A percentile compares a stretch with the other conserved stretches of the same genome.
Evolutionary conservation across 2,888 invertebrate genomes (phyloP).

Genomic region (Chrysomela aeneicollis): DNA sequence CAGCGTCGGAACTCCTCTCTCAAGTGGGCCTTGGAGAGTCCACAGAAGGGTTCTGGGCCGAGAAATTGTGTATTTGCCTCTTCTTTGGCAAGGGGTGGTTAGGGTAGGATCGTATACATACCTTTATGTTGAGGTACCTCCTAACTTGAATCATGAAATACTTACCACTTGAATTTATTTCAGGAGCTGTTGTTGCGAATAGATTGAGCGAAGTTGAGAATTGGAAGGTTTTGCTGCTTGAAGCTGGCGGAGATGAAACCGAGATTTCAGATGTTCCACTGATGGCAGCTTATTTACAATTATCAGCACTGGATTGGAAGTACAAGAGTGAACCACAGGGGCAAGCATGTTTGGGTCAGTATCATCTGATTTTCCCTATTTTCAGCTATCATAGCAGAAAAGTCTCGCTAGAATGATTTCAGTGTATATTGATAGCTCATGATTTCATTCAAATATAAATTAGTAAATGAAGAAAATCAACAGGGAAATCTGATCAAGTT

Average conservation of each 20-base stretch:
- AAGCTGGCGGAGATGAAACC: conserved; percentile 91
- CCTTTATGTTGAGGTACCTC: too few species aligned
- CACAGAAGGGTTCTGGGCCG: too few species aligned
- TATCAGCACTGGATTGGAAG: conserved; percentile 90
- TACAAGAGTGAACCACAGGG: conserved; percentile 91
- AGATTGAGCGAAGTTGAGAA: conserved; percentile 79
- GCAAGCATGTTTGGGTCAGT: conserved; percentile 78
- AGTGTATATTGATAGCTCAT: too few species aligned
- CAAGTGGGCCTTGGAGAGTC: too few species aligned
- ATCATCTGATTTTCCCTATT: background rate
- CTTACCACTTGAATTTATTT: conserved; percentile 37
- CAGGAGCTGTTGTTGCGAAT: conserved; percentile 85
- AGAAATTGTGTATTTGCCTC: too few species aligned
- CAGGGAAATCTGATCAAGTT: too few species aligned
- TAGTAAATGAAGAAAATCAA: too few species aligned
- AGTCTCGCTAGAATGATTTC: conserved; percentile 3
- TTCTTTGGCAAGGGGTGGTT: too few species aligned
- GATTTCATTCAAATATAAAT: too few species aligned
- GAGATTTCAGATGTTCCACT: conserved; percentile 90
- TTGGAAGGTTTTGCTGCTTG: conserved; percentile 82
- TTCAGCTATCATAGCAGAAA: background rate
- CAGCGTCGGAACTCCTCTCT: too few species aligned
- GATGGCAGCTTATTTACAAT: conserved; percentile 85
- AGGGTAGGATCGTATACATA: too few species aligned
- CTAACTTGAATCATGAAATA: too few species aligned